Evolutionary conservation across 1,140 invertebrate species (phyloP).

Genomic region (Holotrichia oblita): DNA sequence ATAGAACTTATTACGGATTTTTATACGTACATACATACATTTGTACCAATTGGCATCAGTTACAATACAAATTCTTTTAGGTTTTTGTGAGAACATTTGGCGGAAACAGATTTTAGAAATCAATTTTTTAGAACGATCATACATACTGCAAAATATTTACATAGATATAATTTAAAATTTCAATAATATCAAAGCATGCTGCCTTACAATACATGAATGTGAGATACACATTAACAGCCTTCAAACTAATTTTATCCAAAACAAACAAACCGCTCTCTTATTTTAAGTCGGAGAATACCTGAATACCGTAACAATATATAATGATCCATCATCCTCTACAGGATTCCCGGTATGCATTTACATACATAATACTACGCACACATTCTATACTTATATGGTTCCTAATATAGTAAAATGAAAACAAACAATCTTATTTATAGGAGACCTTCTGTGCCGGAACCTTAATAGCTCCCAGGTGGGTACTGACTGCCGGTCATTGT

Average conservation of each 20-base stretch:
- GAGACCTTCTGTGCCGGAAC: conserved; percentile 93
- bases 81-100: background rate
- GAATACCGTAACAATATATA: background rate
- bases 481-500: conserved; percentile 92
- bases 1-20: no score
- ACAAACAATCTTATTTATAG: conserved; percentile 58
- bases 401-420: background rate
- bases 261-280: background rate
- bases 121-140: no score
- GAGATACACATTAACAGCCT: background rate
- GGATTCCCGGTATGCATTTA: background rate
- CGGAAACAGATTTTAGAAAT: no score
- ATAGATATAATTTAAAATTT: no score
- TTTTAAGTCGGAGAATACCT: background rate
- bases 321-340: background rate
- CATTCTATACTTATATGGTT: background rate
- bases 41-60: no score
- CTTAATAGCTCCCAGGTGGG: conserved; percentile 84
- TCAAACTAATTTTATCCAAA: background rate
- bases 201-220: no score
- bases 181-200: no score
- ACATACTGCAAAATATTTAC: no score
- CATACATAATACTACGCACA: background rate
- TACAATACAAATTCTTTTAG: background rate
- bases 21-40: no score